Percentiles rank a stretch among this genome's conserved stretches.
These are phyloP conservation scores for Aphelenchoides avenae DNA, from an alignment of 1,140 invertebrate genomes.

Conservation along the genomic window DNA sequence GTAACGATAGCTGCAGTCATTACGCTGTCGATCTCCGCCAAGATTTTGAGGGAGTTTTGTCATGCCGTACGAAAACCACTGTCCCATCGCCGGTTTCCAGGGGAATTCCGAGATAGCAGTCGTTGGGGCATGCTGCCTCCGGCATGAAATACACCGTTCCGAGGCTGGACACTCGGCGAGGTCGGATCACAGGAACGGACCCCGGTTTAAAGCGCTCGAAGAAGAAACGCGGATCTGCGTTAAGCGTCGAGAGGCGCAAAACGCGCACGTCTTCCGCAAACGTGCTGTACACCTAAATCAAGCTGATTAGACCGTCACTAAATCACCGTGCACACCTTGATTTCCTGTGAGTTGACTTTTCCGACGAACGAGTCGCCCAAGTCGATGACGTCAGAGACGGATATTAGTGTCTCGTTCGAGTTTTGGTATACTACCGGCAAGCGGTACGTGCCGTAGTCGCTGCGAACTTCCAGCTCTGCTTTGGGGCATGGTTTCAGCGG, in stretches of 20 bases:
- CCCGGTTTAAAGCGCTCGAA: conserved; percentile 18
- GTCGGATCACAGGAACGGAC: conserved; percentile 15
- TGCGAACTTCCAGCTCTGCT: conserved; percentile 12
- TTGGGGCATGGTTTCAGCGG: not conserved
- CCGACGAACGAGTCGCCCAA: conserved; percentile 70
- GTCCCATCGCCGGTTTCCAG: conserved; percentile 67
- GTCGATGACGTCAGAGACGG: conserved; percentile 64
- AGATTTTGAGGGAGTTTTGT: conserved; percentile 66
- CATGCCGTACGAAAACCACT: conserved; percentile 72
- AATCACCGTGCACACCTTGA: conserved; percentile 60
- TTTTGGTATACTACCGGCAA: conserved; percentile 36
- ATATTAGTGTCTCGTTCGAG: conserved; percentile 25
- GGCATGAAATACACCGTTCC: conserved; percentile 70
- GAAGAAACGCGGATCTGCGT: conserved; percentile 45
- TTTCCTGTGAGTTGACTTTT: conserved; percentile 65
- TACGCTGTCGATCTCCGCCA: conserved; percentile 63
- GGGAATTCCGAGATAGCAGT: conserved; percentile 71
- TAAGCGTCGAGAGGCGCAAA: conserved; percentile 28
- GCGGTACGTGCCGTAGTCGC: conserved; percentile 27
- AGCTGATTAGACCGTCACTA: not conserved
- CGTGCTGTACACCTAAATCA: conserved; percentile 50
- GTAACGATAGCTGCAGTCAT: too few relatives aligned
- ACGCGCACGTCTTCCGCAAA: conserved; percentile 47
- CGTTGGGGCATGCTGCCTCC: conserved; percentile 66
- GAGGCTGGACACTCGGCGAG: conserved; percentile 58